Percentiles rank a stretch among this genome's conserved stretches.
These are phyloP conservation scores for Heterocephalus glaber DNA, from an alignment of 2,113 vertebrate species.

Conservation along the genomic window DNA sequence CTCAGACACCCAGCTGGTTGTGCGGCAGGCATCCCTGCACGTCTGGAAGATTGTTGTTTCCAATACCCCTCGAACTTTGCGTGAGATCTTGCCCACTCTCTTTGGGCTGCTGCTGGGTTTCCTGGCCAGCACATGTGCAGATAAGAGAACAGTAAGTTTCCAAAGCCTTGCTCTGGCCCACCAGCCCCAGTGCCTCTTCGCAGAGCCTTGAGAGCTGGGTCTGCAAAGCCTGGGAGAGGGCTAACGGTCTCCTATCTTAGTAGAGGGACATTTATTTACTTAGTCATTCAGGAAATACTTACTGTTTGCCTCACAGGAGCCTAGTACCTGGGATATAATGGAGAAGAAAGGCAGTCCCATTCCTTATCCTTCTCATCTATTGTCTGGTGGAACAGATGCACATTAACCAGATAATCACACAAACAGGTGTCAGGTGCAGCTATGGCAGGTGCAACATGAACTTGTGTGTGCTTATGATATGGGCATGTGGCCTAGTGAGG, in stretches of 20 bases:
- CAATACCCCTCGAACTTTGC: conserved; percentile 96
- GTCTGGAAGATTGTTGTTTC: conserved; percentile 99
- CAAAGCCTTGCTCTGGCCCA: background rate
- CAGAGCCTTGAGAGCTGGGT: background rate
- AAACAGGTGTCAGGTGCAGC: background rate
- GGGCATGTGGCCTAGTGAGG: background rate
- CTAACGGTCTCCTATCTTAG: background rate
- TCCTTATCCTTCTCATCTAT: background rate
- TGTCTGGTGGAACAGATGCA: background rate
- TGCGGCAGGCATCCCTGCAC: conserved; percentile 96
- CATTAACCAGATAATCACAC: background rate
- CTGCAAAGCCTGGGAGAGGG: background rate
- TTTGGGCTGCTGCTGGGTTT: conserved; percentile 96
- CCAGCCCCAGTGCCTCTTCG: background rate
- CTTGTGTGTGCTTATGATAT: background rate
- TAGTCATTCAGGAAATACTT: background rate
- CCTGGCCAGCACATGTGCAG: conserved; percentile 96
- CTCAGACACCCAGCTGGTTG: conserved; percentile 97
- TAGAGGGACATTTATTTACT: background rate
- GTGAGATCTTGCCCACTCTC: conserved; percentile 97
- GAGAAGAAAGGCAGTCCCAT: background rate
- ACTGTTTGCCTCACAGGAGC: background rate
- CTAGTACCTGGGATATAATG: background rate
- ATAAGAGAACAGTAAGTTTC: conserved; percentile 94
- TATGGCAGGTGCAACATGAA: background rate